These are phyloP conservation scores for Neoseiulus cucumeris DNA, from an alignment of 1,140 invertebrate genomes.

Conservation along the genomic window DNA sequence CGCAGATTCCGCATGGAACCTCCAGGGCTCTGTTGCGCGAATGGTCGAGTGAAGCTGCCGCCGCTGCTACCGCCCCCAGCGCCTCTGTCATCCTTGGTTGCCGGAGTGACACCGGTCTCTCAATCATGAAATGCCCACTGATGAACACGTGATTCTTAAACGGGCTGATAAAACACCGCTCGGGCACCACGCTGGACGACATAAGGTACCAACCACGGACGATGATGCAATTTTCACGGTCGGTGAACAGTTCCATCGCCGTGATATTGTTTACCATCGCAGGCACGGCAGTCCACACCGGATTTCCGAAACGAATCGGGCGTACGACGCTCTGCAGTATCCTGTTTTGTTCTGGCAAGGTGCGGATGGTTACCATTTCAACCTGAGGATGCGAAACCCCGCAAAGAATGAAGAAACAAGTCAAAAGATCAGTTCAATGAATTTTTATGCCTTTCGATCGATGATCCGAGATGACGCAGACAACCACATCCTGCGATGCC, in stretches of 20 bases:
- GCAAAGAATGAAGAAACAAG: conserved; percentile 13
- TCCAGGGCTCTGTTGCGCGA: too few species aligned
- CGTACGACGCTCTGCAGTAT: conserved; percentile 16
- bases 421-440: conserved; percentile 26
- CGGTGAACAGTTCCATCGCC: conserved; percentile 24
- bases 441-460: conserved; percentile 29
- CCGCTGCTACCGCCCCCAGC: too few species aligned
- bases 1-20: too few species aligned
- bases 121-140: too few species aligned
- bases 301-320: conserved; percentile 17
- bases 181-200: conserved; percentile 25
- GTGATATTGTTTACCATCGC: conserved; percentile 27
- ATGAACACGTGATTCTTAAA: too few species aligned
- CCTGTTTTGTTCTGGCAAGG: not conserved
- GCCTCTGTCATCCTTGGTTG: too few species aligned
- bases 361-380: conserved; percentile 17
- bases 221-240: conserved; percentile 29
- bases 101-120: too few species aligned
- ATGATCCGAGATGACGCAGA: conserved; percentile 23
- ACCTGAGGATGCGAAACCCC: conserved; percentile 20
- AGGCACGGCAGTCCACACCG: conserved; percentile 17
- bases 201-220: conserved; percentile 24
- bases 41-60: too few species aligned
- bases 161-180: conserved; percentile 23
- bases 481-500: conserved; percentile 21